Conservation (phyloP, 2,888 invertebrate genomes). For the Leptura quadrifasciata region DNA sequence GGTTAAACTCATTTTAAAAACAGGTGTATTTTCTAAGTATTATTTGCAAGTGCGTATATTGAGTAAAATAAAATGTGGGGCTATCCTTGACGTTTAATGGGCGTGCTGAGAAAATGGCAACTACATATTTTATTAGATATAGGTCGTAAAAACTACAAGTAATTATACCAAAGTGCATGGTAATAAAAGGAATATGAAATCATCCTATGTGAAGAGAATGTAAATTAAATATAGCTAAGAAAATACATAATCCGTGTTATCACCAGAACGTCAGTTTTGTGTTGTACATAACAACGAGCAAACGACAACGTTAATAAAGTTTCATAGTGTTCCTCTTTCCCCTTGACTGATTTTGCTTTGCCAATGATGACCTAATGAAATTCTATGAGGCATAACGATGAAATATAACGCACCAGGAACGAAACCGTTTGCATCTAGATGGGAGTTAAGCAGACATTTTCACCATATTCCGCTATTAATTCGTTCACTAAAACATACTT, state of each 20-base stretch:
- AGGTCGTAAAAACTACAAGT: constrained; percentile 48
- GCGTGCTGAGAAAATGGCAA: constrained; percentile 16
- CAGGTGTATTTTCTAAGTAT: too few relatives aligned
- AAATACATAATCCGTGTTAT: constrained; percentile 54
- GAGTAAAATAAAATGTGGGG: too few relatives aligned
- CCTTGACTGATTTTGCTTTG: constrained; percentile 68
- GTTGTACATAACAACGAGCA: constrained; percentile 44
- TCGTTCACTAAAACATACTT: constrained; percentile 62
- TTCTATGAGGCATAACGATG: constrained; percentile 71
- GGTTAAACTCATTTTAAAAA: too few relatives aligned
- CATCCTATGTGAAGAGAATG: constrained; percentile 50
- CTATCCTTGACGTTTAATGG: constrained; percentile 9
- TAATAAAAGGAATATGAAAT: constrained; percentile 57
- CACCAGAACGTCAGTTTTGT: constrained; percentile 39
- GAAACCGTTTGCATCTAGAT: constrained; percentile 69
- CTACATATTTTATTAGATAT: constrained; percentile 40
- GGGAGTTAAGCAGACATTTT: constrained; percentile 64
- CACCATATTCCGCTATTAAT: constrained; percentile 53
- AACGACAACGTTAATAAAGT: constrained; percentile 67
- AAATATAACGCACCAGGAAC: constrained; percentile 66
- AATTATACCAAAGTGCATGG: constrained; percentile 48
- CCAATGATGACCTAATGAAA: constrained; percentile 71
- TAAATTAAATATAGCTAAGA: constrained; percentile 55
- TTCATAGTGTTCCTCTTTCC: constrained; percentile 68
- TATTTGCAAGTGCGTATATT: too few relatives aligned